phyloP scores from a whole-genome alignment of 1,140 invertebrate species.

The Drosophila neocordata region DNA sequence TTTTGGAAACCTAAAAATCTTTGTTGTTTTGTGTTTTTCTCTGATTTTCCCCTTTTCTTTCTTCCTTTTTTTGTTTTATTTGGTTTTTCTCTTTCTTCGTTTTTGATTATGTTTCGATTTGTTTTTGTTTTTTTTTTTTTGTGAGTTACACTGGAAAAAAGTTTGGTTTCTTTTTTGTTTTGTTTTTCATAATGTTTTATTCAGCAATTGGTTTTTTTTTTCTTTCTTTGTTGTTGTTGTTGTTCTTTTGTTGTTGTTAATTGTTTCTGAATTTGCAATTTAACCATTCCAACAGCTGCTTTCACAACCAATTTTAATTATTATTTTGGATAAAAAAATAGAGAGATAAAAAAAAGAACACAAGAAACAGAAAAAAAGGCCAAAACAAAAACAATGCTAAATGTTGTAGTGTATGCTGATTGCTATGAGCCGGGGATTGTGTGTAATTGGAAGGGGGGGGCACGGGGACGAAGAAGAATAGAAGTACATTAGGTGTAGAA shows the following conservation, averaged over 20 bases:
- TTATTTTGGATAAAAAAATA: conserved; percentile 45
- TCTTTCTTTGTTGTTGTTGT: conserved; percentile 26
- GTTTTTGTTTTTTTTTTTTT: conserved; percentile 45
- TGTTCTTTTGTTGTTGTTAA: background rate
- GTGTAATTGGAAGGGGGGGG: too few relatives aligned
- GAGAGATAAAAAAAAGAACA: too few relatives aligned
- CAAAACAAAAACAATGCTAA: conserved; percentile 32
- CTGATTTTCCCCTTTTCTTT: conserved; percentile 63
- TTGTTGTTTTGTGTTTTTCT: conserved; percentile 25
- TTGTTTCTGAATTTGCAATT: conserved; percentile 63
- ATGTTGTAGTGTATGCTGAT: conserved; percentile 12
- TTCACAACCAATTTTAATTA: conserved; percentile 78
- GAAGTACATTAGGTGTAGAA: too few relatives aligned
- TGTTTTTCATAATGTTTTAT: conserved; percentile 35
- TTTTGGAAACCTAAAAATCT: conserved; percentile 79
- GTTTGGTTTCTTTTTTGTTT: conserved; percentile 71
- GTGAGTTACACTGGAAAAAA: conserved; percentile 49
- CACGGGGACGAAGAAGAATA: too few relatives aligned
- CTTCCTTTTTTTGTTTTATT: conserved; percentile 75
- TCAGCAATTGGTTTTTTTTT: conserved; percentile 74
- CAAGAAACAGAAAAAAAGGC: conserved; percentile 19
- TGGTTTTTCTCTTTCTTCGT: conserved; percentile 59
- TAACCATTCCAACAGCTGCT: conserved; percentile 64
- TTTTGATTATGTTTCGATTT: conserved; percentile 81
- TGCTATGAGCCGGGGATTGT: too few relatives aligned